Base-by-base conservation (phyloP, 2,797 vertebrate species). In the Gila robusta region DNA sequence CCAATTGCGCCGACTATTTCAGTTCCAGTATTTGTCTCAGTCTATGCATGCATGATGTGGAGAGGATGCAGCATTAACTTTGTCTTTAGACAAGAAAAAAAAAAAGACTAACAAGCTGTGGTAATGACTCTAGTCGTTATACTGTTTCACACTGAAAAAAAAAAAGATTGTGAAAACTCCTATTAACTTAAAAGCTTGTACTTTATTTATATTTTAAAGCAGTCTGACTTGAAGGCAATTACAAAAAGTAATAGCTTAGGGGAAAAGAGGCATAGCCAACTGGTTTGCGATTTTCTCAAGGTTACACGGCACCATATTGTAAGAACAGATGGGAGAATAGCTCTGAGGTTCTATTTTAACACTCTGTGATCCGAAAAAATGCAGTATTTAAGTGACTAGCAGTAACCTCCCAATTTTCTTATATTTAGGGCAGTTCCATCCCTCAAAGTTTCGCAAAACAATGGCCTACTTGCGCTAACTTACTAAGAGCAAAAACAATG, bases 231-330 rank as follows among this genome's bases (percentile, higher is more conserved):
- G 59, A 77, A 77, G 26, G 67, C 62, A 70, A 85, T 78, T 81
- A 78, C 32, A 28, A 83, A 88, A 87, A 87, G 73, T 78, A 81
- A 86, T 76, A 44, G 87, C 39, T 70, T 71, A 81, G 66, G 66
- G 70, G 59, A 82, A 86, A 86, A 3, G 28, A 70, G 26, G 32
- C 54, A 39, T 32, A 23, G 67, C 41, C 26, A 72, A 84, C 35
- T 16, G 35, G 78, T 85, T 71, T 78, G 62, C 19, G 28, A 87
- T 67, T 85, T 85, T 73, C 28, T 49, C 74, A 77, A 84, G 84
- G 81, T 74, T 86, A 73, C 52, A 62, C n/a, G 6, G 56, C 62
- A 84, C 44, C 67, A 88, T 73, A 85, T 79, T 86, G 73, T 56
- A 79, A 69, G 62, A 78, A 78, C 82, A 83, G 88, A 88, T 83